These are phyloP conservation scores for Meriones psammophilus DNA, from an alignment of 2,797 vertebrate species.

Conservation along the genomic window DNA sequence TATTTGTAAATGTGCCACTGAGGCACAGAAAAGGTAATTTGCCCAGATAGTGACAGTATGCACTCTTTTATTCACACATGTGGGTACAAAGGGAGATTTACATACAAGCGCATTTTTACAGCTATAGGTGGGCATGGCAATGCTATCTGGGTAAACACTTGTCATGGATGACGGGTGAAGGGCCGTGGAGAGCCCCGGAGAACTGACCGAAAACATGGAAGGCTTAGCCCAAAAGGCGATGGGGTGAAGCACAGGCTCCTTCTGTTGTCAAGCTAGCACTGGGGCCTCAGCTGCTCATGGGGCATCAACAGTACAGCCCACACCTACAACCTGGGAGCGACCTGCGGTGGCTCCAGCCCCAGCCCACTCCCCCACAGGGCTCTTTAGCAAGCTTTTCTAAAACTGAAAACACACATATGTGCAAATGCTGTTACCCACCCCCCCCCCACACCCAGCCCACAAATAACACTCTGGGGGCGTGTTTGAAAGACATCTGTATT, in stretches of 20 bases:
- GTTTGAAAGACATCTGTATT: slow-evolving; percentile 31
- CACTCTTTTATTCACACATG: not conserved
- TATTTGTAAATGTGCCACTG: not conserved
- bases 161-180: not conserved
- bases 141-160: fast-evolving
- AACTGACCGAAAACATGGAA: not conserved
- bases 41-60: not conserved
- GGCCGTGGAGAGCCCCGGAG: not conserved
- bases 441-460: no score
- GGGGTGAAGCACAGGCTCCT: not conserved
- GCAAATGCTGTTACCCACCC: not conserved
- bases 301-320: not conserved
- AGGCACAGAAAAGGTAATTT: not conserved
- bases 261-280: not conserved
- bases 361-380: not conserved
- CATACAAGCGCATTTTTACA: fast-evolving
- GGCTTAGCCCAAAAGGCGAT: not conserved
- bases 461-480: not conserved
- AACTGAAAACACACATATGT: not conserved
- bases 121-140: fast-evolving
- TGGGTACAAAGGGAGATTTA: not conserved
- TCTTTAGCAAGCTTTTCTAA: not conserved
- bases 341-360: not conserved
- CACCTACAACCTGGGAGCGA: not conserved
- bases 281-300: not conserved